Base-by-base conservation (phyloP, 2,797 vertebrate genomes). In the Sebastes itinus region DNA sequence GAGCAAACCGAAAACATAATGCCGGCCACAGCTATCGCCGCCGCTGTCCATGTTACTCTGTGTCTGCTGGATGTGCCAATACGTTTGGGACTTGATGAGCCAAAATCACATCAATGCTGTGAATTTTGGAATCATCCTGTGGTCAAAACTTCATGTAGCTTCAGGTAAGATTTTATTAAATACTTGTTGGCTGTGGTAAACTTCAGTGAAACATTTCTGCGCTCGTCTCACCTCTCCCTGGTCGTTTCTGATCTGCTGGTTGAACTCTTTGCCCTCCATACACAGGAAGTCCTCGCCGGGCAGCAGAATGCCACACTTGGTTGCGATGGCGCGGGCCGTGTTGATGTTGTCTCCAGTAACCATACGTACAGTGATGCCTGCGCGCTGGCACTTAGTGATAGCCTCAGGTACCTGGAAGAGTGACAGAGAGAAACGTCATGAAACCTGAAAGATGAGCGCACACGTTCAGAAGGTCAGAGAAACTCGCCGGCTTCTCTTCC, bases 311-410 rank as follows among this genome's bases (percentile, higher is more conserved):
- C 98, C 97, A 56, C 99, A 99, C 91, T 99, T 99, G 85, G 96
- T 97, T 71, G 99, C 98, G 0, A 99, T 99, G 92, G 99, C 98
- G 0, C 98, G 96, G 23, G 99, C 99, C 0, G 99, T 99, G 93
- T 99, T 99, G 94, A 99, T 97, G 88, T 99, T 99, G 95, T 99
- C 99, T 27, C 99, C 99, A 0, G 99, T 99, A 75, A 99, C 98
- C 99, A 99, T 99, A 8, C 99, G 95, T 2, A 99, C 98, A 0
- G 98, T 99, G 91, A 99, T 99, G 13, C 99, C 99, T 0, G 99
- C 98, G 3, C 94, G 96, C 90, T 97, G 98, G 89, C 99, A 99
- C 89, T 98, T 98, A 2, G 91, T 0, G 52, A 99, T 99, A 35
- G 99, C 98, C 0, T 97, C 97, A 0, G 99, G 99, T 27, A 99